Evolutionary conservation across 1,140 invertebrate genomes (phyloP).

Genomic region (Trichoplusia ni): DNA sequence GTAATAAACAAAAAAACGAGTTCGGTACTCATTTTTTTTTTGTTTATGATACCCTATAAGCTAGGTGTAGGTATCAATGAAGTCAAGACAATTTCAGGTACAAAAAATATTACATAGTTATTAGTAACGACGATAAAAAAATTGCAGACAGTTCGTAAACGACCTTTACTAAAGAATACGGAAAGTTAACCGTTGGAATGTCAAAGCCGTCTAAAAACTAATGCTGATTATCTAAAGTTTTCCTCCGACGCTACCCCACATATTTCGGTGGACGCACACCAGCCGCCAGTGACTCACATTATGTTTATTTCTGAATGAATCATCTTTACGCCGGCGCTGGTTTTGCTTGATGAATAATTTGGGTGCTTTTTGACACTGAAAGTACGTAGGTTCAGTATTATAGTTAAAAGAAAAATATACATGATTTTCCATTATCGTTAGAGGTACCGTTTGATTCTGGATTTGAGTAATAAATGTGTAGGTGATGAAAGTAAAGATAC

Average conservation of each 20-base stretch:
- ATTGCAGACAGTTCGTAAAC: too few species aligned
- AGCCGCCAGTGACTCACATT: slow-evolving; percentile 31
- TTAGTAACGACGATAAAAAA: too few species aligned
- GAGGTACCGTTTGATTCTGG: too few species aligned
- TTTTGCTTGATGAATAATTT: slow-evolving; percentile 36
- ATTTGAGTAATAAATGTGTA: too few species aligned
- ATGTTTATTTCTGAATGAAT: slow-evolving; percentile 41
- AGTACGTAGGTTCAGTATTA: not conserved
- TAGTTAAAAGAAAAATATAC: not conserved
- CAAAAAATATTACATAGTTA: too few species aligned
- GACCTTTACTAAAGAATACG: not conserved
- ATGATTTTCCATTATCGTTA: not conserved
- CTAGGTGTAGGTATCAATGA: too few species aligned
- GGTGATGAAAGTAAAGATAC: too few species aligned
- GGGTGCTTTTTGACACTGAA: slow-evolving; percentile 17
- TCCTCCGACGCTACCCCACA: slow-evolving; percentile 13
- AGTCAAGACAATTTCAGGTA: not conserved
- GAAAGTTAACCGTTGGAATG: not conserved
- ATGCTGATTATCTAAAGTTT: not conserved
- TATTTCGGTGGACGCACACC: slow-evolving; percentile 12
- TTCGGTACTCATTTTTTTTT: too few species aligned
- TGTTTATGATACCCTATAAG: too few species aligned
- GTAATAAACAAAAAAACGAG: too few species aligned
- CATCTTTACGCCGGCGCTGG: slow-evolving; percentile 29
- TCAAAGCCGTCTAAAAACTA: slow-evolving; percentile 10